Conservation (phyloP, 2,888 invertebrate species). For the Cephonodes hylas region DNA sequence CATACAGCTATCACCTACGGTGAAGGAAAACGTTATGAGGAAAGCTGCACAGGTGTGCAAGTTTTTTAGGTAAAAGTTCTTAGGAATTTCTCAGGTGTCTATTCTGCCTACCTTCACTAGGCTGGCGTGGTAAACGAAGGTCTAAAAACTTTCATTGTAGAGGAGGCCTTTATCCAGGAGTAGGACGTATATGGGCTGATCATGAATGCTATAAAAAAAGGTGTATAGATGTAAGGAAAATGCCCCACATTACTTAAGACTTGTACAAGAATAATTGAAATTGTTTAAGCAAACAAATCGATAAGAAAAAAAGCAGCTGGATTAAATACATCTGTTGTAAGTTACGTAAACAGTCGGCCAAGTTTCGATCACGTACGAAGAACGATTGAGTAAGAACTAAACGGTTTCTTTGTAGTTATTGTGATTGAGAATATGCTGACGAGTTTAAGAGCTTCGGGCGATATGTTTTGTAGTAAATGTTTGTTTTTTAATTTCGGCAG, state of each 20-base stretch:
- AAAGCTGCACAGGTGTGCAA: constrained; percentile 43
- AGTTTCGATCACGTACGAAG: constrained; percentile 57
- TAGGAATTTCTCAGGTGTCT: too few species aligned
- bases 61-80: too few species aligned
- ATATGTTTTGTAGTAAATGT: neutral
- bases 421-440: neutral
- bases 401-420: constrained; percentile 33
- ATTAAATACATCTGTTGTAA: neutral
- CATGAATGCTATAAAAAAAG: too few species aligned
- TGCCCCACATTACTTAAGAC: too few species aligned
- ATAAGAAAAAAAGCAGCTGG: neutral
- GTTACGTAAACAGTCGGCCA: constrained; percentile 31
- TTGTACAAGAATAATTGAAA: too few species aligned
- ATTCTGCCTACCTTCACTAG: too few species aligned
- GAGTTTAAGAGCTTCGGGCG: neutral
- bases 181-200: too few species aligned
- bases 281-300: neutral
- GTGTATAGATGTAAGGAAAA: too few species aligned
- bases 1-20: too few species aligned
- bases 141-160: too few species aligned
- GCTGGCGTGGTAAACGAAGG: too few species aligned
- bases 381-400: constrained; percentile 51
- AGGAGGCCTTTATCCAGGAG: too few species aligned
- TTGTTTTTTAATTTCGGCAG: neutral
- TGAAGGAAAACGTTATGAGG: neutral